Base-by-base conservation (phyloP, 2,113 vertebrate genomes). In the Hiodon alosoides region DNA sequence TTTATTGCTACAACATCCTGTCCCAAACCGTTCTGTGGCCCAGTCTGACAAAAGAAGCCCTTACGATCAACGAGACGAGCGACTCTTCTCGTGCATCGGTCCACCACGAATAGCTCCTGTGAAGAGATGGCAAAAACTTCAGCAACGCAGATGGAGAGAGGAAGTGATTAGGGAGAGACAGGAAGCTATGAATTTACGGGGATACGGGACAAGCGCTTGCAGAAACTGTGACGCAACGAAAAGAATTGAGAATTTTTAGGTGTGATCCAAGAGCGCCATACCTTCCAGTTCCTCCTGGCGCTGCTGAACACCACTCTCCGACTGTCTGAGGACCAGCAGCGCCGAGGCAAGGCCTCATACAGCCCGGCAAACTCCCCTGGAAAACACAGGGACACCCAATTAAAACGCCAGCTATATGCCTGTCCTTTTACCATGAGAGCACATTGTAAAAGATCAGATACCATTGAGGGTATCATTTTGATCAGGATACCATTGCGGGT, bases 311-410 rank as follows among this genome's bases (percentile, higher is more conserved):
- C 71, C 0, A 89, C 73, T 69, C 88, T 77, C 79, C 84, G 78
- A 77, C 88, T 89, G 81, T 89, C 86, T 0, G 86, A 81, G 0
- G 88, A 83, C 88, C 88, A 89, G 78, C 87, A 89, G 54, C 84
- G 74, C 50, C 48, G 57, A 0, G 88, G 80, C 78, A 89, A 46
- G 3, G 79, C 47, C 11, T 76, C 67, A n/a, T 85, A 85, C 60
- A 85, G 76, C n/a, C 83, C 83, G 17, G 72, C 77, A 66, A 85
- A 85, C 70, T 66, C 72, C 72, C 74, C 82, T 84, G 48, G n/a
- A 14, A 52, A 4, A 70, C 2, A 31, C 47, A 10, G 7, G 51
- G 17, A 62, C 16, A 9, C 10, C 64, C 64, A 31, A 31, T 31
- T 31, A 31, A 31, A 31, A 31, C 31, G 31, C 31, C 7, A 46